Evolutionary conservation across 2,888 invertebrate genomes (phyloP), one percentile per base, ranked within the genome.

Genomic region (Desoria tigrina): DNA sequence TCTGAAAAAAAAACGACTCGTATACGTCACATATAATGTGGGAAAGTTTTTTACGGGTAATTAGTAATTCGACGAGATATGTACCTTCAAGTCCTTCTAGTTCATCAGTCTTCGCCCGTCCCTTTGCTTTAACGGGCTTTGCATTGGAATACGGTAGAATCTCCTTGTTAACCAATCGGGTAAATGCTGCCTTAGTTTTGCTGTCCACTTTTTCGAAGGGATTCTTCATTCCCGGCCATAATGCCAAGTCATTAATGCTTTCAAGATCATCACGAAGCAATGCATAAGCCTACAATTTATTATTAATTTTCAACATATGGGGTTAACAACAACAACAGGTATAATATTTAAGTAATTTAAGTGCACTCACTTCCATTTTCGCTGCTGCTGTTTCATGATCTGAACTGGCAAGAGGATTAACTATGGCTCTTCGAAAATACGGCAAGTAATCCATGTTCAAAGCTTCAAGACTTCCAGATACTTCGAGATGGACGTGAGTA

Each of bases 241-340:
- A 80, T 0, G 90, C 87, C 32, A 98, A 79, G 78, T 99, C 98
- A 11, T 89, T 82, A 27, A 99, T 82, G 14, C 89, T 89, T 72
- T 97, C 96, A 76, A 96, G 82, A 80, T 99, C 99, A 77, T 98
- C 97, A 65, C 93, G 85, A 60, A 92, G 80, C 64, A 99, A 83
- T 78, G 90, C 88, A 81, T 99, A 99, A 6, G 87, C 82, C 78
- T 90, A 88, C 55, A 42, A 23, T 24, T 11, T 37, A 32, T 49
- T 63, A 16, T 18, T 26, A 53, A 16, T 11, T 53, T 53, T 11
- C 32, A 32, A 32, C 6, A 57, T 16, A 42, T 37, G 28, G 42
- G 9, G 18, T 26, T n/a, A 14, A 54, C 24, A 39, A 23, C 9
- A 61, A 11, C n/a, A n/a, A n/a, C n/a, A n/a, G n/a, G n/a, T n/a